These are phyloP conservation scores for Paratrypauchen microcephalus DNA, from an alignment of 2,797 vertebrate genomes.

Conservation along the genomic window DNA sequence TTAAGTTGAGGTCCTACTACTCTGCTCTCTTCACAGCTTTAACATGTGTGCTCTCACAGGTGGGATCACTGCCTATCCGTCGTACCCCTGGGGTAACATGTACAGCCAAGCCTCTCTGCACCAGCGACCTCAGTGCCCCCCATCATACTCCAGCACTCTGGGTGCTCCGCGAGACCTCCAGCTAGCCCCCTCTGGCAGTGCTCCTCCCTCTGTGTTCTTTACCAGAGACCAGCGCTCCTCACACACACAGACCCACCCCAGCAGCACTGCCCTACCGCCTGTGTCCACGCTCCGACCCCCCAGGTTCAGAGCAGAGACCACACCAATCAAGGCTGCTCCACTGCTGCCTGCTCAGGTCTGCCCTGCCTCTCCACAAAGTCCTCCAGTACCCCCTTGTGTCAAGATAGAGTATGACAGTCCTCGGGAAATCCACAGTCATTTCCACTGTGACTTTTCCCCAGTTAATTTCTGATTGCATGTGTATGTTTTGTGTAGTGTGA, in stretches of 20 bases:
- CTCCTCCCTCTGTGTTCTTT: constrained; percentile 48
- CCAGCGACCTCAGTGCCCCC: constrained; percentile 56
- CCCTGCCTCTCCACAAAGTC: constrained; percentile 52
- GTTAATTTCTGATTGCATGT: constrained; percentile 70
- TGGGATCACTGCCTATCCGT: constrained; percentile 64
- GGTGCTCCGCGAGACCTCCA: constrained; percentile 47
- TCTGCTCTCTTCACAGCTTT: neutral
- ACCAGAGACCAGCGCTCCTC: constrained; percentile 38
- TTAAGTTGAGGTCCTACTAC: no score
- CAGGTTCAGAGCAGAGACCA: constrained; percentile 40
- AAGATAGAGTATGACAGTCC: constrained; percentile 72
- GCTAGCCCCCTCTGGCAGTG: constrained; percentile 32
- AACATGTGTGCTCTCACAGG: constrained; percentile 29
- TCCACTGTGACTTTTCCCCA: constrained; percentile 80
- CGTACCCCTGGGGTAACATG: constrained; percentile 77
- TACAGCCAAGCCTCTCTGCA: constrained; percentile 66
- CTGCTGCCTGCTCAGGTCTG: constrained; percentile 54
- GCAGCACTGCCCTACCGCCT: constrained; percentile 52
- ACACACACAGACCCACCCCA: constrained; percentile 30
- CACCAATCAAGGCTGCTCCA: constrained; percentile 34
- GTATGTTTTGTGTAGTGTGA: constrained; percentile 25
- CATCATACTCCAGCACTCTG: constrained; percentile 57
- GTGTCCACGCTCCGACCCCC: constrained; percentile 53
- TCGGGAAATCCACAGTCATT: constrained; percentile 71
- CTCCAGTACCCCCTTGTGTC: constrained; percentile 59